Base-by-base conservation (phyloP, 2,797 vertebrate species). In the Sphaeramia orbicularis region DNA sequence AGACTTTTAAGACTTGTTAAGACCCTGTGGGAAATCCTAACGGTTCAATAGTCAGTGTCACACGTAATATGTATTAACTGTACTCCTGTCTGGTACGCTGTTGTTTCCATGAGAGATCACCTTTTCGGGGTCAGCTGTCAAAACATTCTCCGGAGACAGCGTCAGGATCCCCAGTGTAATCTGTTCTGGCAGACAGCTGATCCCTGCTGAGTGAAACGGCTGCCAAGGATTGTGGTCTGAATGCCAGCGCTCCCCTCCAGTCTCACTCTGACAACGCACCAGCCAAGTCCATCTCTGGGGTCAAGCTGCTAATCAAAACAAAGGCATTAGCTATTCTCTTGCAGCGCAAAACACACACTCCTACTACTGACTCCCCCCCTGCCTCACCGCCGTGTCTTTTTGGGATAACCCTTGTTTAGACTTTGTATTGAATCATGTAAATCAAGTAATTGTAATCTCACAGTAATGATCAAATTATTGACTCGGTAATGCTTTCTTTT, bases 271-370 rank as follows among this genome's bases (percentile, higher is more conserved):
- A 86, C 73, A 59, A 71, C 10, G 7, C 57, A 36, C 7, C 18
- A 75, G 80, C 81, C 78, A 75, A 84, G 71, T 83, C 84, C 78
- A 70, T 89, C 85, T 85, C 75, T 14, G 50, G 65, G 77, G 83
- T 91, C 85, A 88, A 90, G 74, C 78, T 44, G 80, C 81, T 81
- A 71, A 86, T 89, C 84, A 84, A 82, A 91, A 88, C 85, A 83
- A 78, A 90, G 64, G 71, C 71, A 63, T 81, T 78, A 75, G 55
- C 64, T 53, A 60, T 81, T 76, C 52, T 76, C 80, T 65, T 42
- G 37, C 63, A 49, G 63, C 2, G 0, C 30, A 47, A 57, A 74
- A 71, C 81, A 79, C 84, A 81, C 10, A 1, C 58, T 61, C 48
- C 57, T 37, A 37, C 30, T 2, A 18, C 58, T 50, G 63, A 71